Conservation (phyloP, 2,113 vertebrate species). For the Microcebus lehilahytsara region DNA sequence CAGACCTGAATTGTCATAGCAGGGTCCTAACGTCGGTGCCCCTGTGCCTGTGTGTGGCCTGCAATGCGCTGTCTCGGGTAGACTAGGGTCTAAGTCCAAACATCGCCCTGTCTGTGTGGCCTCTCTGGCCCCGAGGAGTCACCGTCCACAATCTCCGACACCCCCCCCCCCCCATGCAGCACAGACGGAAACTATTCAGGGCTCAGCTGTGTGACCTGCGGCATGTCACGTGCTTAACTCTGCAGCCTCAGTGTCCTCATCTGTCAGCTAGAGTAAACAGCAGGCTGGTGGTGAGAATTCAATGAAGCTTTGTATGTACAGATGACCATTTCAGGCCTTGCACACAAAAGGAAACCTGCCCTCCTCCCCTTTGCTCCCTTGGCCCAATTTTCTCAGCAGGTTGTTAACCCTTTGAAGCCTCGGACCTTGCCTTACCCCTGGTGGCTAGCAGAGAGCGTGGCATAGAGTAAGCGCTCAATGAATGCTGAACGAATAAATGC, state of each 20-base stretch:
- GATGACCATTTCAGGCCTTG: not conserved
- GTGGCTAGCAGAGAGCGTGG: not conserved
- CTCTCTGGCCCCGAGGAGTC: not conserved
- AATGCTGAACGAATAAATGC: not conserved
- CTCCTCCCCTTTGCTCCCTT: not conserved
- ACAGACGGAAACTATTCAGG: not conserved
- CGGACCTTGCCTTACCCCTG: not conserved
- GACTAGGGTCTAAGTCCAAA: not conserved
- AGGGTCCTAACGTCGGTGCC: not conserved
- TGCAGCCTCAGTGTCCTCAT: not conserved
- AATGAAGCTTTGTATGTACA: not conserved
- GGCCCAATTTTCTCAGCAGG: not conserved
- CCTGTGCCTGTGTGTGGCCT: not conserved
- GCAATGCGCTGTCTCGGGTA: not conserved
- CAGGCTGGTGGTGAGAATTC: not conserved
- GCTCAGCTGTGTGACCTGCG: not conserved
- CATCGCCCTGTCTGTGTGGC: not conserved
- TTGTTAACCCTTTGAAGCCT: not conserved
- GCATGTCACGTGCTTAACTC: not conserved
- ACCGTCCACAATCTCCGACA: not conserved
- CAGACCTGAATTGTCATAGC: not conserved
- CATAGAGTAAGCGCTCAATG: not conserved
- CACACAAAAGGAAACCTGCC: not conserved
- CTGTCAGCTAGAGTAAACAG: not conserved
- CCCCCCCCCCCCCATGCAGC: not conserved